Percentiles rank a stretch among this genome's conserved stretches.
Evolutionary conservation across 2,797 vertebrate genomes (phyloP).

Genomic region (Alosa sapidissima): DNA sequence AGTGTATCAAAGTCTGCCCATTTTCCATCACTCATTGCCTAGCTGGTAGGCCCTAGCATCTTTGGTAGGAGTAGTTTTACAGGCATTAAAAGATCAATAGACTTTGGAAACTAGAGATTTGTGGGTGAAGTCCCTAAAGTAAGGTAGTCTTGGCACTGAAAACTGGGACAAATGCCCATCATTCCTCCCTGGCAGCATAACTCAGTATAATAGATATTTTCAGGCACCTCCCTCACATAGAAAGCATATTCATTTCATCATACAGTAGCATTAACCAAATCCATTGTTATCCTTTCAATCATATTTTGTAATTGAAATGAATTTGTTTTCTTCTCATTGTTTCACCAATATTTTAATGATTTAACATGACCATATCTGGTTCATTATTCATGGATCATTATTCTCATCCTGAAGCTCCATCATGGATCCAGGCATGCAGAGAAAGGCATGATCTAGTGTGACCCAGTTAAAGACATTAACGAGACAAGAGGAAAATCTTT

Average conservation of each 20-base stretch:
- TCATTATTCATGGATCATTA: conserved; percentile 35
- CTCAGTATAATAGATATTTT: not conserved
- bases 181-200: not conserved
- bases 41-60: not conserved
- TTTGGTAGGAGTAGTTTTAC: not conserved
- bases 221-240: not conserved
- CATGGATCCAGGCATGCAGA: conserved; percentile 12
- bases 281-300: too few relatives aligned
- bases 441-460: conserved; percentile 48
- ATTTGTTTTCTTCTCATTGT: conserved; percentile 13
- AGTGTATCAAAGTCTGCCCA: not conserved
- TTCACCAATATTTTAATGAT: conserved; percentile 3
- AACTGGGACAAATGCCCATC: not conserved
- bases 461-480: conserved; percentile 61
- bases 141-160: not conserved
- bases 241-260: not conserved
- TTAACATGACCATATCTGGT: conserved; percentile 25
- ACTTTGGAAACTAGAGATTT: not conserved
- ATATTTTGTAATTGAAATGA: not conserved
- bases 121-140: not conserved
- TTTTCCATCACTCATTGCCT: not conserved
- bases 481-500: conserved; percentile 44
- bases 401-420: conserved; percentile 15
- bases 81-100: not conserved
- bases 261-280: not conserved